Percentiles rank a stretch among this genome's conserved stretches.
phyloP scores from a whole-genome alignment of 2,888 invertebrate genomes.

The Acholoe squamosa region DNA sequence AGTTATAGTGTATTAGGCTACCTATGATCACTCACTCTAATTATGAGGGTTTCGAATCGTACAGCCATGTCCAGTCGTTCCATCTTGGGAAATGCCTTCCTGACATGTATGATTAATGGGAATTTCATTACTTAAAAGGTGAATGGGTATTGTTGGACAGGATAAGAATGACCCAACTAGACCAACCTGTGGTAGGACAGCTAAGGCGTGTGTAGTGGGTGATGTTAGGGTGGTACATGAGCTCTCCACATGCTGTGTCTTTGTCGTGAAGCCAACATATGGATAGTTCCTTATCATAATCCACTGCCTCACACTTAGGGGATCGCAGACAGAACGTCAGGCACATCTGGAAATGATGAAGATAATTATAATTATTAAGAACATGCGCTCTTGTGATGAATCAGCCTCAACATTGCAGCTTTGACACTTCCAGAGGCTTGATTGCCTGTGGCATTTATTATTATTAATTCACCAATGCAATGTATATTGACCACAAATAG shows the following conservation, averaged over 20 bases:
- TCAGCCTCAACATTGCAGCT: too few relatives aligned
- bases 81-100: not conserved
- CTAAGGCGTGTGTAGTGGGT: conserved; percentile 46
- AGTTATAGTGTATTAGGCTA: too few relatives aligned
- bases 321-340: conserved; percentile 19
- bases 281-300: not conserved
- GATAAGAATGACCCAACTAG: not conserved
- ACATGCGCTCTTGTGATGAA: too few relatives aligned
- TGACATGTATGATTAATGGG: not conserved
- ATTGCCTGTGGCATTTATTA: not conserved
- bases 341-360: conserved; percentile 2
- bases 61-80: not conserved
- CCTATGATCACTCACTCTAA: not conserved
- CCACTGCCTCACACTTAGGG: conserved; percentile 54
- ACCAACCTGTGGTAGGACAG: not conserved
- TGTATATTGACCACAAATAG: not conserved
- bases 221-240: not conserved
- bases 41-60: too few relatives aligned
- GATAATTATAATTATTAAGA: too few relatives aligned
- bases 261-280: conserved; percentile 56
- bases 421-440: too few relatives aligned
- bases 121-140: not conserved
- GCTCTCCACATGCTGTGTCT: conserved; percentile 4
- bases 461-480: not conserved
- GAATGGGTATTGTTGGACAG: not conserved